Evolutionary conservation across 2,888 invertebrate genomes (phyloP).

Genomic region (Deroplatys truncata): DNA sequence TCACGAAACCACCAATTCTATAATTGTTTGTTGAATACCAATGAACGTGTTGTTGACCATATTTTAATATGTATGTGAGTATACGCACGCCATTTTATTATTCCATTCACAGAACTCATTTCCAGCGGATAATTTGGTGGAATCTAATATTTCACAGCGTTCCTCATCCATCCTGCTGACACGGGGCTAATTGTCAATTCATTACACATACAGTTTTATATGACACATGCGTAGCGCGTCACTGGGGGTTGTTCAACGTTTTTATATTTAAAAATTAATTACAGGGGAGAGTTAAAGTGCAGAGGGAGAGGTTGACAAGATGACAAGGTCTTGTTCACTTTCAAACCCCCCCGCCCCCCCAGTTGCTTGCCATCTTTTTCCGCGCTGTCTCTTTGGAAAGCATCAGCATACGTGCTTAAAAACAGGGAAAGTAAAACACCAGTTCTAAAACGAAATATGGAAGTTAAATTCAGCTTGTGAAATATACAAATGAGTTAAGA

Average conservation of each 20-base stretch:
- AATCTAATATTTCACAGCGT: not conserved
- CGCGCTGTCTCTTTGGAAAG: not conserved
- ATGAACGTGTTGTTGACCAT: not conserved
- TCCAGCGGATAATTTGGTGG: slow-evolving; percentile 14
- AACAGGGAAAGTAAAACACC: not conserved
- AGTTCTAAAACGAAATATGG: too few species aligned
- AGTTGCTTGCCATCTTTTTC: not conserved
- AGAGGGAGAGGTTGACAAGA: not conserved
- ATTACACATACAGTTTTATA: not conserved
- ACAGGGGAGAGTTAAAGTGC: not conserved
- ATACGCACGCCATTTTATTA: slow-evolving; percentile 10
- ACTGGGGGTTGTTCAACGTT: not conserved
- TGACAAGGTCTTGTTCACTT: not conserved
- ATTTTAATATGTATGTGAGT: slow-evolving; percentile 11
- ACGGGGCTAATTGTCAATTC: slow-evolving; percentile 7
- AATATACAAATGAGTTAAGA: too few species aligned
- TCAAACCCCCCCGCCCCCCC: not conserved
- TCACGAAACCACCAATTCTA: not conserved
- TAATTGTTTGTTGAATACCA: slow-evolving; percentile 6
- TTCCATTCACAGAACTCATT: slow-evolving; percentile 22
- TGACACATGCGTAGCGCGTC: not conserved
- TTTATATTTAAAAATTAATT: not conserved
- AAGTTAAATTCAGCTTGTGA: too few species aligned
- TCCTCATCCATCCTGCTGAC: not conserved
- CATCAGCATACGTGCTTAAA: not conserved